Percentiles rank a stretch among this genome's conserved stretches.
Conservation (phyloP, 2,113 vertebrate genomes). For the Pterocles orientalis region DNA sequence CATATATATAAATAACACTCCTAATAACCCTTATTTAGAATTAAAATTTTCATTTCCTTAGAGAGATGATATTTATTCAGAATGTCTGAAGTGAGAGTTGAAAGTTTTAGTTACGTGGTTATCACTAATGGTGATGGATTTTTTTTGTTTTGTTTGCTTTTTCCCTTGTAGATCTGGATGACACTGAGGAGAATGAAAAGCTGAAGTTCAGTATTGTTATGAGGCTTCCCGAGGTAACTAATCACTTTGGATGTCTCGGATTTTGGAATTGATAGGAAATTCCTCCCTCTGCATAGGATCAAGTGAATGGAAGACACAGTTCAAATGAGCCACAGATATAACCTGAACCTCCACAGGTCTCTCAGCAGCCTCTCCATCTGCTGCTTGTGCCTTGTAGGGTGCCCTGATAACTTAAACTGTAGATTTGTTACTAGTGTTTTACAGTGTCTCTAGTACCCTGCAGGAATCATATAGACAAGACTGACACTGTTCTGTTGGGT, state of each 20-base stretch:
- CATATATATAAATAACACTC: not conserved
- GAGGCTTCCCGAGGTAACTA: conserved; percentile 88
- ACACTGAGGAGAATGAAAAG: conserved; percentile 85
- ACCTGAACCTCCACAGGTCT: not conserved
- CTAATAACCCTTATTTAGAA: not conserved
- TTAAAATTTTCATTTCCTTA: not conserved
- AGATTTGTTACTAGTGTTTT: not conserved
- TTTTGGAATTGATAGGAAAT: not conserved
- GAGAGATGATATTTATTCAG: not conserved
- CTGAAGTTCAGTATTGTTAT: conserved; percentile 89
- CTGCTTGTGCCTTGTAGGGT: not conserved
- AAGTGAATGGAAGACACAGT: not conserved
- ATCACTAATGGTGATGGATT: not conserved
- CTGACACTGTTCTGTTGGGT: not conserved
- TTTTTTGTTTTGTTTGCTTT: not conserved
- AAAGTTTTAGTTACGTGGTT: not conserved
- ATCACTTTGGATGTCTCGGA: not conserved
- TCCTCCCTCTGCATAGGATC: not conserved
- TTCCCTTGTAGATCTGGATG: conserved; percentile 84
- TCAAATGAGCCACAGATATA: not conserved
- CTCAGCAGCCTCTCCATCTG: not conserved
- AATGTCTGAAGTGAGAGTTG: not conserved
- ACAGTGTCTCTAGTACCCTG: not conserved
- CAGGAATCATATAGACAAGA: not conserved
- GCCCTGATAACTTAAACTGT: not conserved